Evolutionary conservation across 2,888 invertebrate genomes (phyloP), one percentile per base, ranked within the genome.

Genomic region (Brenthis daphne): DNA sequence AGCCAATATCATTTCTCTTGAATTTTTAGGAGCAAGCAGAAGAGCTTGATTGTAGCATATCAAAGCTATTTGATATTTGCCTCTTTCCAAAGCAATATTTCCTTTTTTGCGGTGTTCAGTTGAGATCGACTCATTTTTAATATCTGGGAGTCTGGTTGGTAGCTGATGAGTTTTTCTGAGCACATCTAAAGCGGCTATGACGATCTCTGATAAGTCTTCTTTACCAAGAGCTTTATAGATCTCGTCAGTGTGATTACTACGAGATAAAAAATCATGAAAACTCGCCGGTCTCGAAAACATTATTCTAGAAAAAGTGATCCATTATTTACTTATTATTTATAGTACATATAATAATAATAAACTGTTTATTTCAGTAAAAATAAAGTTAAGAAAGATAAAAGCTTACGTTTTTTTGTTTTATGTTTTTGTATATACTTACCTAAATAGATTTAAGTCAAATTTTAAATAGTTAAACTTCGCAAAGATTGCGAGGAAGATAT

Each of bases 1-100:
- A 1, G 78, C 82, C 8, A 79, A 60, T 65, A 71, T 72, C 72
- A 81, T 69, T 11, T 74, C 72, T 24, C 50, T 66, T 0, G 82
- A 79, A 54, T 75, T 56, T 5, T 73, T 72, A 3, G 82, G 82
- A 6, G 83, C 82, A 61, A 50, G 74, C 43, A 75, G 51, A 2
- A 82, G 63, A 1, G 82, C 81, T 67, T 70, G 72, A 55, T 82
- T 82, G 61, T 81, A 82, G 12, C 16, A 53, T 8, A 68, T 12
- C 0, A 79, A 37, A 2, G 80, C 76, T 29, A 64, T 48, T 2
- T 71, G 64, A 48, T 71, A 70, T 6, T 70, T 58, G 12, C 68
- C 73, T 4, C 3, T 50, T 37, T 57, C 48, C 53, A 72, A 77
- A 3, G 71, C 73, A 13, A 64, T 14, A 67, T 80, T 80, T 13